Conservation (phyloP, 2,797 vertebrate genomes). For the Austrolebias charrua region DNA sequence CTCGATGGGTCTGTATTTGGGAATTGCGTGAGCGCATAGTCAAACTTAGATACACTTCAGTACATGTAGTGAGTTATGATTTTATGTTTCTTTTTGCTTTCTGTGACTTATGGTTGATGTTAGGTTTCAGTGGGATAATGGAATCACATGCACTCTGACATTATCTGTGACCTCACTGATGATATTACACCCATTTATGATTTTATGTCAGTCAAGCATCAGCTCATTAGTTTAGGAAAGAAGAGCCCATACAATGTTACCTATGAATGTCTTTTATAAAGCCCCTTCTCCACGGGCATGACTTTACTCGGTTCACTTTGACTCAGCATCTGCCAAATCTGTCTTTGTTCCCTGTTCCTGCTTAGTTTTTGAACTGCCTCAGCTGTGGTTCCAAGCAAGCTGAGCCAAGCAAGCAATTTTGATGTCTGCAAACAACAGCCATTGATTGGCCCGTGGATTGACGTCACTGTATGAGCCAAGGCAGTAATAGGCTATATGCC, state of each 20-base stretch:
- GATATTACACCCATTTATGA: slow-evolving; percentile 2
- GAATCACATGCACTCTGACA: slow-evolving; percentile 4
- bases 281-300: no score
- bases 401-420: no score
- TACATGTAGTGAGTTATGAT: no score
- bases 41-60: not conserved
- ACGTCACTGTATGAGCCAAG: no score
- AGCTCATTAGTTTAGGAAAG: slow-evolving; percentile 3
- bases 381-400: no score
- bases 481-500: no score
- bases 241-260: not conserved
- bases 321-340: no score
- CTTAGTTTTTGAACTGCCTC: no score
- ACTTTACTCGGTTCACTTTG: no score
- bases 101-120: not conserved
- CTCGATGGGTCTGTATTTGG: not conserved
- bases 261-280: not conserved
- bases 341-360: no score
- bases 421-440: no score
- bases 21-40: not conserved
- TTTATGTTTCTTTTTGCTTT: not conserved
- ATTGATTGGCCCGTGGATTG: no score
- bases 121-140: not conserved
- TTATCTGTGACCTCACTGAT: slow-evolving; percentile 2
- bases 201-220: not conserved